Percentiles rank a stretch among this genome's conserved stretches.
These are phyloP conservation scores for Nasua narica DNA, from an alignment of 2,797 vertebrate species.

Conservation along the genomic window DNA sequence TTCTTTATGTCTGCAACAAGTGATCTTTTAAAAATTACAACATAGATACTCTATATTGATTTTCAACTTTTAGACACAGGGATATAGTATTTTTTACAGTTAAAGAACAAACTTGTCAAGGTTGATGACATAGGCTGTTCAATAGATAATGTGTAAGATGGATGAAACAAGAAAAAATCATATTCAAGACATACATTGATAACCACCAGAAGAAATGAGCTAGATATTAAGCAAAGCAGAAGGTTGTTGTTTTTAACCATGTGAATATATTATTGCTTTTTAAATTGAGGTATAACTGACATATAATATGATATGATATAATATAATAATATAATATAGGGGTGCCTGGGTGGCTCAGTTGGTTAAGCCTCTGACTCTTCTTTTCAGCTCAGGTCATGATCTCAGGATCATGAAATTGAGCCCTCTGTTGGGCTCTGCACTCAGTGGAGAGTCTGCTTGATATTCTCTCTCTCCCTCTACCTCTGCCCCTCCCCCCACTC, in stretches of 20 bases:
- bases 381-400: background rate
- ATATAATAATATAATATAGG: background rate
- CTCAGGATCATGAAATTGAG: background rate
- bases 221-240: background rate
- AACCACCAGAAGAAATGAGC: background rate
- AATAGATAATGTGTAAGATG: background rate
- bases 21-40: background rate
- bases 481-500: background rate
- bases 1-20: background rate
- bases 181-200: background rate
- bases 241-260: background rate
- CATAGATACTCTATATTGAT: background rate
- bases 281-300: background rate
- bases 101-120: background rate
- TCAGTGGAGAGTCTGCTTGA: background rate
- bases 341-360: background rate
- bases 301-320: background rate
- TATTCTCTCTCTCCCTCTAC: background rate
- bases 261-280: background rate
- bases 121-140: background rate
- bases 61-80: background rate
- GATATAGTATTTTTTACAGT: background rate
- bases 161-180: background rate
- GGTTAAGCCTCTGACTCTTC: background rate
- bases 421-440: background rate